phyloP scores from a whole-genome alignment of 2,113 vertebrate genomes.

The Psilopsiagon aurifrons region DNA sequence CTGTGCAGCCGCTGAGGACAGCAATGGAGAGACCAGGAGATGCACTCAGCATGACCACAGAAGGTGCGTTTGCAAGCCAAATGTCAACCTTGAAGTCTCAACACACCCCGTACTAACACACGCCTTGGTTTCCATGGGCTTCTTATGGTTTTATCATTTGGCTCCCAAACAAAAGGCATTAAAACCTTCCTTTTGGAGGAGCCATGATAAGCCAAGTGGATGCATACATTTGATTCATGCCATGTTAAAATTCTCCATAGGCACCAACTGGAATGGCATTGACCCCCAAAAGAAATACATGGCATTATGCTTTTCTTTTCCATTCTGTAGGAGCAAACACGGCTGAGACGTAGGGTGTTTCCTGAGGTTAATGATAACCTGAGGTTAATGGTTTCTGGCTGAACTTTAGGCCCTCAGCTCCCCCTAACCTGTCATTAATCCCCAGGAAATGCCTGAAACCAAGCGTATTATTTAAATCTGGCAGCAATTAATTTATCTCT shows the following conservation, averaged over 20 bases:
- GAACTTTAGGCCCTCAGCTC: conserved; percentile 60
- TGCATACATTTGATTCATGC: neutral
- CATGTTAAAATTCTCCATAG: neutral
- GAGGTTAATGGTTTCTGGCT: conserved; percentile 70
- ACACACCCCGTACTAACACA: rapidly evolving
- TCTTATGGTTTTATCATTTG: neutral
- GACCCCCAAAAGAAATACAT: neutral
- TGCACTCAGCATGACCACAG: neutral
- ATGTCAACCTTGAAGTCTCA: neutral
- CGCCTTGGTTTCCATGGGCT: neutral
- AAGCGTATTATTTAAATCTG: conserved; percentile 67
- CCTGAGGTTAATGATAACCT: conserved; percentile 68
- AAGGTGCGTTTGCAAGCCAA: neutral
- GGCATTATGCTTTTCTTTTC: neutral
- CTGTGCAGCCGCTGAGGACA: neutral
- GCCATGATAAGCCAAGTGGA: neutral
- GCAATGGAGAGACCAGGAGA: neutral
- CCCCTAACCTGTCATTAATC: conserved; percentile 71
- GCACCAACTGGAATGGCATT: neutral
- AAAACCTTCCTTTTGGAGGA: neutral
- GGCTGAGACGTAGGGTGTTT: conserved; percentile 43
- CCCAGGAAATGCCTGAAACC: conserved; percentile 67
- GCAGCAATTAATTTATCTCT: conserved; percentile 71
- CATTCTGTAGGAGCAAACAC: neutral
- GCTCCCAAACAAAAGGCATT: neutral